Conservation (phyloP, 2,113 vertebrate genomes). For the Mormyrus iriodes region DNA sequence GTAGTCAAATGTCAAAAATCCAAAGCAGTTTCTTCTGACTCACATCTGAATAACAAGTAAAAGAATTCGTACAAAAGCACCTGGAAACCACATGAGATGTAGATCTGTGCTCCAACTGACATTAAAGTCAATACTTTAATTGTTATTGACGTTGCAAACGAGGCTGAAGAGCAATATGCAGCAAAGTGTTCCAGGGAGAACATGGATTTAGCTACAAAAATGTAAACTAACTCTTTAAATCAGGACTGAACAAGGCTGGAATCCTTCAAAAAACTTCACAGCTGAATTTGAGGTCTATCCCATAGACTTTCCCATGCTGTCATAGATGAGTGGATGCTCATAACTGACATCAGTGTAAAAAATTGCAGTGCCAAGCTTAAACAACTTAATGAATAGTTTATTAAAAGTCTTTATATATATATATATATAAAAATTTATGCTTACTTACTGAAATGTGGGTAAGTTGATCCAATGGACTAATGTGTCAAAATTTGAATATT, state of each 20-base stretch:
- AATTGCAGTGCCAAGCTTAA: background rate
- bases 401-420: too few relatives aligned
- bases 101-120: background rate
- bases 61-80: background rate
- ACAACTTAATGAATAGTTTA: background rate
- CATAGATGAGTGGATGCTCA: background rate
- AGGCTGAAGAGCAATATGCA: background rate
- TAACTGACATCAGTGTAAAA: background rate
- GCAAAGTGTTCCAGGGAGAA: background rate
- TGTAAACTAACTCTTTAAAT: background rate
- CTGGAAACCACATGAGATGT: background rate
- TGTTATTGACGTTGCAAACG: constrained; percentile 5
- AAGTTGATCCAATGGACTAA: background rate
- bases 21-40: background rate
- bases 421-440: background rate
- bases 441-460: background rate
- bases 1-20: background rate
- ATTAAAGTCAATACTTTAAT: constrained; percentile 13
- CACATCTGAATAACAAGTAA: background rate
- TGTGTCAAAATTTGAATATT: background rate
- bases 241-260: background rate
- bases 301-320: background rate
- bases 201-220: background rate
- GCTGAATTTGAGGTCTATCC: background rate
- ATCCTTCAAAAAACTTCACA: background rate